These are phyloP conservation scores for Bagarius yarrelli DNA, from an alignment of 2,113 vertebrate genomes.

Conservation along the genomic window DNA sequence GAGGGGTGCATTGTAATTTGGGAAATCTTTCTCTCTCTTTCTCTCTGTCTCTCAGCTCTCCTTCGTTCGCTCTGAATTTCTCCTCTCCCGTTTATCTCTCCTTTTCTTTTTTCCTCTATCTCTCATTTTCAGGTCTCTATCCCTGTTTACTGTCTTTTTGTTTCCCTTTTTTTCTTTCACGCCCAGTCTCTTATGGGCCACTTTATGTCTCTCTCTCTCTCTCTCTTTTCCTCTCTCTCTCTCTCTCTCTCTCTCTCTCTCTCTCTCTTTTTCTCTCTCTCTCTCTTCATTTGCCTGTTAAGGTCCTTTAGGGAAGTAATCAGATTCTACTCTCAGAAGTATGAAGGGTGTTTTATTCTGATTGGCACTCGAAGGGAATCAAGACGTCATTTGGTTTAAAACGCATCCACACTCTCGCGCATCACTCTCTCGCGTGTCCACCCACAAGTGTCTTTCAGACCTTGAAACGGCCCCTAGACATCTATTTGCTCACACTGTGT, in stretches of 20 bases:
- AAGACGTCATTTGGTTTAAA: slow-evolving; percentile 32
- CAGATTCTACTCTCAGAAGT: slow-evolving; percentile 48
- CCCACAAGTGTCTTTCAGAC: slow-evolving; percentile 37
- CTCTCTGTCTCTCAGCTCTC: no score
- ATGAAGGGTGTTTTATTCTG: slow-evolving; percentile 10
- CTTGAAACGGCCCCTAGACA: slow-evolving; percentile 24
- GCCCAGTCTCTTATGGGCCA: not conserved
- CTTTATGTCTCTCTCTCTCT: slow-evolving; percentile 18
- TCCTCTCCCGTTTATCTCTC: no score
- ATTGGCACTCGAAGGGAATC: slow-evolving; percentile 47
- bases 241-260: not conserved
- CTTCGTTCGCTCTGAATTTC: no score
- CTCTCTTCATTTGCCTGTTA: slow-evolving; percentile 31
- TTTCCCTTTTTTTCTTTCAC: no score
- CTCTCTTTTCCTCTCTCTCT: not conserved
- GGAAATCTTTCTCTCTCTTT: no score
- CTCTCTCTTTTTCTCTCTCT: not conserved
- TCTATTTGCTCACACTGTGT: slow-evolving; percentile 5
- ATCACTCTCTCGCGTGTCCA: slow-evolving; percentile 24
- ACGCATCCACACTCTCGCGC: slow-evolving; percentile 26
- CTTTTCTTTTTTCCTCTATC: no score
- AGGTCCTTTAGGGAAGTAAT: slow-evolving; percentile 45
- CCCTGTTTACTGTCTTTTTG: no score
- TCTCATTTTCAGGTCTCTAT: no score
- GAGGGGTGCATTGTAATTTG: no score